Conservation (phyloP, 2,888 invertebrate species). For the Limnephilus auricula region DNA sequence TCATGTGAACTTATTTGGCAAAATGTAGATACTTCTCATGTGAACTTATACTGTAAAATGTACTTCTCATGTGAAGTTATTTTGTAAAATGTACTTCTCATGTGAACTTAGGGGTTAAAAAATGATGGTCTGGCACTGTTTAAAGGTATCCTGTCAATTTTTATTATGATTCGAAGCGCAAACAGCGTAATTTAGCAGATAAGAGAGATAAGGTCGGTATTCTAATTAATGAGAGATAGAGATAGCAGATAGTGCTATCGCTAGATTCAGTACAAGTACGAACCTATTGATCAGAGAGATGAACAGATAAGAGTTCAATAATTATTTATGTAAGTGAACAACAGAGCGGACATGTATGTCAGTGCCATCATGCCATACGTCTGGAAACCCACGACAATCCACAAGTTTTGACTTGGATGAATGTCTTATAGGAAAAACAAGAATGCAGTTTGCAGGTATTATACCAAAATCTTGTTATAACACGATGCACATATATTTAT, state of each 20-base stretch:
- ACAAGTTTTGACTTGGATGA: too few species aligned
- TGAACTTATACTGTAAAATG: too few species aligned
- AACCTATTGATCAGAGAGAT: background rate
- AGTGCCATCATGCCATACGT: background rate
- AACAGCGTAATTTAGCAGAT: background rate
- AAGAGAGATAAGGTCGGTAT: background rate
- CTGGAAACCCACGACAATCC: background rate
- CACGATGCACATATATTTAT: too few species aligned
- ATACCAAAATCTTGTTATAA: too few species aligned
- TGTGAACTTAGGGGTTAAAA: too few species aligned
- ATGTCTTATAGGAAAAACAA: too few species aligned
- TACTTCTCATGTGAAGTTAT: too few species aligned
- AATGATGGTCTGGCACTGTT: background rate
- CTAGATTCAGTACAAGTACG: background rate
- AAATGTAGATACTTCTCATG: too few species aligned
- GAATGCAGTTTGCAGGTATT: too few species aligned
- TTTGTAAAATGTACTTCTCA: too few species aligned
- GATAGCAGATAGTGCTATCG: background rate
- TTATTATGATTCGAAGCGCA: background rate
- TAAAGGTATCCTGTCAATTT: background rate
- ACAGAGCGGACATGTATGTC: background rate
- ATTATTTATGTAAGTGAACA: background rate
- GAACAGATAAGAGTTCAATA: background rate
- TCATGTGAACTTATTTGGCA: too few species aligned
- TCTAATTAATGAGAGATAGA: background rate